Evolutionary conservation across 1,140 invertebrate genomes (phyloP), one percentile per base, ranked within the genome.

Genomic region (Bombus difficillimus): DNA sequence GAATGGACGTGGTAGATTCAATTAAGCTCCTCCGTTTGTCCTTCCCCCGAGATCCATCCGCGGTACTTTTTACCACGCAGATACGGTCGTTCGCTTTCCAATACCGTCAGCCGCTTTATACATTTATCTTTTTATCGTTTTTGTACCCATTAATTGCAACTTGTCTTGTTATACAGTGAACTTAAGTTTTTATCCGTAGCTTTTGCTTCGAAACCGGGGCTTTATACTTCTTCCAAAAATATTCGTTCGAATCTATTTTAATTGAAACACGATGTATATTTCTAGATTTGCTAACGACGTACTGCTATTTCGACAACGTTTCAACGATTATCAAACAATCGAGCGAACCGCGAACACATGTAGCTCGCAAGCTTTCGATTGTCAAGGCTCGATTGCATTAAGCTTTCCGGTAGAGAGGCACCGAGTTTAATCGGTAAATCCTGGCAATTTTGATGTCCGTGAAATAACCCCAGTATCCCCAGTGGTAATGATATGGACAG

Each of bases 11-110:
- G 77, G 76, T 86, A 43, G 78, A 89, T 91, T 91, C 86, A 66
- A 91, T 88, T 90, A 90, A 90, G 83, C 85, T 86, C 28, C 59
- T 85, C 69, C 83, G 76, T 74, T 81, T 68, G 34, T 68, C 59
- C 57, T 39, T 53, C 34, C 41, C 41, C 12, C n/a, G 68, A 81
- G 68, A 53, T 41, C 3, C 39, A 25, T 37, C 22, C 39, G 6
- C 9, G 47, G 41, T 28, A 28, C 69, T 85, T 73, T 85, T 73
- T 81, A 57, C 32, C 47, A 68, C n/a, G 12, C 18, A 15, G 32
- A 32, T 28, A 72, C 69, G 64, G 62, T 85, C 57, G 53, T 59
- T 28, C 82, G 34, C 32, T 80, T 66, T n/a, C 41, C 77, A 53
- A 37, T 41, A 43, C 39, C 9, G 10, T 22, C 62, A 25, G 2